Conservation (phyloP, 1,140 invertebrate genomes). For the Pseudomyrmex pallidus region DNA sequence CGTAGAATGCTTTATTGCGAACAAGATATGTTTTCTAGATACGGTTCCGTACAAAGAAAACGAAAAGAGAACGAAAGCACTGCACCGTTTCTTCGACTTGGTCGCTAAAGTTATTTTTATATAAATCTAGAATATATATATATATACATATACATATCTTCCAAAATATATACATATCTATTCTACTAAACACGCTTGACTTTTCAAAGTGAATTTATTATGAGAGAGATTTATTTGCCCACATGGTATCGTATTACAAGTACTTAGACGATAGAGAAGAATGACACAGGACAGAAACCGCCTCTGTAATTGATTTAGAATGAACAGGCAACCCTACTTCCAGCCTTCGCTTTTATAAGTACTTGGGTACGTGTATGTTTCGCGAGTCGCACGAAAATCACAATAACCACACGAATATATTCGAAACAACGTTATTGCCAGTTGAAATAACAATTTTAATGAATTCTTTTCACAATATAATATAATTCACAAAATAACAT, state of each 20-base stretch:
- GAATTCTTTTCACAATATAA: not conserved
- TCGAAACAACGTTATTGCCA: slow-evolving; percentile 5
- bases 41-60: slow-evolving; percentile 12
- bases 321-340: not conserved
- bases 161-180: not conserved
- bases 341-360: not conserved
- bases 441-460: too few relatives aligned
- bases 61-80: not conserved
- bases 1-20: slow-evolving; percentile 23
- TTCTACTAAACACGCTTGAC: not conserved
- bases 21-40: slow-evolving; percentile 25
- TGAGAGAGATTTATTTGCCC: slow-evolving; percentile 24
- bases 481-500: not conserved
- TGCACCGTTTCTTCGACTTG: not conserved
- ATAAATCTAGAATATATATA: not conserved
- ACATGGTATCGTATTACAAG: slow-evolving; percentile 12
- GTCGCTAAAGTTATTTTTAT: slow-evolving; percentile 20
- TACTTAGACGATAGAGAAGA: slow-evolving; percentile 24
- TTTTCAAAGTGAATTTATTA: slow-evolving; percentile 26
- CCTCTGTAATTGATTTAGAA: slow-evolving; percentile 31
- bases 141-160: not conserved
- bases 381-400: not conserved
- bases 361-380: not conserved
- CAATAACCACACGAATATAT: not conserved
- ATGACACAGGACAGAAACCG: slow-evolving; percentile 7